Percentiles rank a stretch among this genome's conserved stretches.
Evolutionary conservation across 1,140 invertebrate genomes (phyloP).

Genomic region (Zaprionus taronus): DNA sequence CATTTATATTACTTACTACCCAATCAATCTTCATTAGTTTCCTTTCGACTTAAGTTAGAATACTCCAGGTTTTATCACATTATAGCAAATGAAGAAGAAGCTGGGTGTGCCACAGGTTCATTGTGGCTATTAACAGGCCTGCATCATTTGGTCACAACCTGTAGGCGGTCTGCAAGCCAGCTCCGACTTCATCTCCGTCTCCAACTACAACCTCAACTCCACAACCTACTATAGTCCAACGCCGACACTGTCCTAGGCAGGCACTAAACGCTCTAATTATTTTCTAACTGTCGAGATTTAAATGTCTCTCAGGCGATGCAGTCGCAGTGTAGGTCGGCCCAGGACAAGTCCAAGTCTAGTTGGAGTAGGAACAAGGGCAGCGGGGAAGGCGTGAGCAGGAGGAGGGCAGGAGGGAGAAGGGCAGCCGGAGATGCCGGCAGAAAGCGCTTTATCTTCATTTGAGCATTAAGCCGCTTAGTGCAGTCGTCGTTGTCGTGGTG

Average conservation of each 20-base stretch:
- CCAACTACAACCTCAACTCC: background rate
- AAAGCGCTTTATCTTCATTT: slow-evolving; percentile 80
- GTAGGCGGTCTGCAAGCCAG: background rate
- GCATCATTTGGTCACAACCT: slow-evolving; percentile 21
- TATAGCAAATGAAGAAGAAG: no score
- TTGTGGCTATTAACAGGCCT: background rate
- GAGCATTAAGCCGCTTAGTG: slow-evolving; percentile 78
- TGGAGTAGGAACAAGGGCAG: background rate
- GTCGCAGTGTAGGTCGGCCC: slow-evolving; percentile 6
- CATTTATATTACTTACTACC: no score
- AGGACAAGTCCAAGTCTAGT: background rate
- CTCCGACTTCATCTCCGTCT: background rate
- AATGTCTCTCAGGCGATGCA: slow-evolving; percentile 66
- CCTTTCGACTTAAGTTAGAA: no score
- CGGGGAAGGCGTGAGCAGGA: background rate
- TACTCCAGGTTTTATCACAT: no score
- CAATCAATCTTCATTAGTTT: no score
- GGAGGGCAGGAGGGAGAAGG: background rate
- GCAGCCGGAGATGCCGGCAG: slow-evolving; percentile 24
- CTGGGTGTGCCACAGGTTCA: background rate
- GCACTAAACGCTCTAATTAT: slow-evolving; percentile 81
- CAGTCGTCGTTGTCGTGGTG: slow-evolving; percentile 45
- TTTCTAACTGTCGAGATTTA: slow-evolving; percentile 78
- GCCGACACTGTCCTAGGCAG: slow-evolving; percentile 7
- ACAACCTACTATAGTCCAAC: background rate